Evolutionary conservation across 2,113 vertebrate species (phyloP).

Genomic region (Pseudolaguvia tuberculata): DNA sequence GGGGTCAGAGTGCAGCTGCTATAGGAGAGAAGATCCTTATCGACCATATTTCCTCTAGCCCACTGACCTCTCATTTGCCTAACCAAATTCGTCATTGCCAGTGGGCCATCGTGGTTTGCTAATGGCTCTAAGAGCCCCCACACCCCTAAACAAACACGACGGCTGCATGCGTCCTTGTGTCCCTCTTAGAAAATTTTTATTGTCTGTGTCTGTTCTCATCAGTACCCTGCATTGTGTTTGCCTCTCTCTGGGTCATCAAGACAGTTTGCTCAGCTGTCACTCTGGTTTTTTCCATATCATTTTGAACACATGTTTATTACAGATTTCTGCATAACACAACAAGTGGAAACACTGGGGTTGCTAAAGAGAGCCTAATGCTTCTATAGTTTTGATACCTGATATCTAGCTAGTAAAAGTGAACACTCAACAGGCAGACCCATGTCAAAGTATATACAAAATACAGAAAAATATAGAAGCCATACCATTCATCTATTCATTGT

Average conservation of each 20-base stretch:
- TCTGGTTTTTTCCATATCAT: neutral
- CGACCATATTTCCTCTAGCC: conserved; percentile 48
- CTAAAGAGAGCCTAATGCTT: neutral
- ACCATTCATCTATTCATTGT: no score
- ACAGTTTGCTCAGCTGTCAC: conserved; percentile 14
- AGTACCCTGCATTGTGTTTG: conserved; percentile 28
- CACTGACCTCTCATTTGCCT: conserved; percentile 56
- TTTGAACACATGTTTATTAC: neutral
- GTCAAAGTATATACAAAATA: no score
- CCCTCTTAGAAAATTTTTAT: conserved; percentile 25
- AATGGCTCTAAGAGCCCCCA: neutral
- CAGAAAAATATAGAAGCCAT: no score
- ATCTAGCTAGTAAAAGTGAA: no score
- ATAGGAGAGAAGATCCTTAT: conserved; percentile 47
- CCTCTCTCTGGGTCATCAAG: conserved; percentile 7
- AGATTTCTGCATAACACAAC: neutral
- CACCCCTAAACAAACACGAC: conserved; percentile 7
- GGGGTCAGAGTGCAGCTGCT: conserved; percentile 49
- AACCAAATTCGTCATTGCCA: conserved; percentile 53
- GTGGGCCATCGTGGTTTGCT: conserved; percentile 24
- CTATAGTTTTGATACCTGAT: no score
- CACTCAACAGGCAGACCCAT: no score
- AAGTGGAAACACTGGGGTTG: neutral
- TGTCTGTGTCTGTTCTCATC: conserved; percentile 32
- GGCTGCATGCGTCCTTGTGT: conserved; percentile 39